phyloP scores from a whole-genome alignment of 92 coral and sea anemone genomes.

The Epizoanthus illoricatus region DNA sequence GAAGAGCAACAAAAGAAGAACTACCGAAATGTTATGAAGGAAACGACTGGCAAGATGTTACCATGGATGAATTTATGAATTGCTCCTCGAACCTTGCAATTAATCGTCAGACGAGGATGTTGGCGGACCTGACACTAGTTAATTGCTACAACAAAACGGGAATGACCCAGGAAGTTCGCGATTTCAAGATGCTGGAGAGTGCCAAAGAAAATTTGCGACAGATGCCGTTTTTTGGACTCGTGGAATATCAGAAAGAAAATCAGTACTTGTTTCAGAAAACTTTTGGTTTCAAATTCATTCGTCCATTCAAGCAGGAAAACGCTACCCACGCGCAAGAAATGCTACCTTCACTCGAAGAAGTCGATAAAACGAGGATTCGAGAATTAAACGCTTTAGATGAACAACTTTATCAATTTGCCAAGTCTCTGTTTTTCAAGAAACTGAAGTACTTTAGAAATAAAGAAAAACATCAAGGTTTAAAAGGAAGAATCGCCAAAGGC shows the following conservation, averaged over 20 bases:
- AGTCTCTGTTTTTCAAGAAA: constrained; percentile 78
- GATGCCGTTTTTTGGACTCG: constrained; percentile 92
- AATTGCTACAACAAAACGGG: constrained; percentile 74
- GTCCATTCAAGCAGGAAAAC: constrained; percentile 62
- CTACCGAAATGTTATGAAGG: constrained; percentile 83
- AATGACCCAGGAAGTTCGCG: constrained; percentile 59
- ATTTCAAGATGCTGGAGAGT: constrained; percentile 73
- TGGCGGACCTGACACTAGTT: constrained; percentile 76
- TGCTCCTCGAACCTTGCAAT: constrained; percentile 85
- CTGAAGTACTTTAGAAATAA: constrained; percentile 64
- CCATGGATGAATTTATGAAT: constrained; percentile 58
- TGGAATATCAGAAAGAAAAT: constrained; percentile 87
- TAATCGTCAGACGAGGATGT: constrained; percentile 89
- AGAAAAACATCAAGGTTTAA: neutral
- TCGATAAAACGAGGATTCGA: constrained; percentile 43
- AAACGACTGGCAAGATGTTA: constrained; percentile 78
- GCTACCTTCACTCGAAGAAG: constrained; percentile 33
- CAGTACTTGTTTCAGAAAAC: constrained; percentile 92
- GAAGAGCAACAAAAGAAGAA: constrained; percentile 64
- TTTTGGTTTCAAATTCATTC: constrained; percentile 75
- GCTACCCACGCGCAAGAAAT: constrained; percentile 67
- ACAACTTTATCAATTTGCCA: constrained; percentile 79
- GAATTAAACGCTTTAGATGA: constrained; percentile 68
- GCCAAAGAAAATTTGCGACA: constrained; percentile 73
- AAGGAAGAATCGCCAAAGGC: no score